Conservation (phyloP, 2,113 vertebrate genomes). For the Malaclemys terrapin region DNA sequence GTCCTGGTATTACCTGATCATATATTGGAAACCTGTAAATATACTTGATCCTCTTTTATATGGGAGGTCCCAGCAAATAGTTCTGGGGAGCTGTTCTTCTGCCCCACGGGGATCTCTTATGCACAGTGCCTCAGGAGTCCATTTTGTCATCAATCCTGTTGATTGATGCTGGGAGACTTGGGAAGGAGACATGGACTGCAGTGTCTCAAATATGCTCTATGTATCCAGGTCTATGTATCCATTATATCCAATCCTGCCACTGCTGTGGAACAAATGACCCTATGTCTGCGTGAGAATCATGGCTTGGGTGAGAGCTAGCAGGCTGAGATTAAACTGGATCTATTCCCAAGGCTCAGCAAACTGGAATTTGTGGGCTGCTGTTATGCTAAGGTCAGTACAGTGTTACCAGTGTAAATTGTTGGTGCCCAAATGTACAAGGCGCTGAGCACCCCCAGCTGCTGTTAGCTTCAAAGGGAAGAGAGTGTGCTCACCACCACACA, state of each 20-base stretch:
- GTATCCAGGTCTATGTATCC: neutral
- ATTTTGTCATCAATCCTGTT: neutral
- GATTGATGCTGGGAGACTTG: neutral
- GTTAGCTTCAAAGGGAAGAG: neutral
- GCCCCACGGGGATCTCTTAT: neutral
- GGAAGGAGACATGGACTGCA: neutral
- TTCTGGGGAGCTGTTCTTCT: neutral
- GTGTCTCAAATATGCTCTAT: neutral
- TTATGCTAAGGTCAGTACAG: neutral
- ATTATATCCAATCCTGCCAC: neutral
- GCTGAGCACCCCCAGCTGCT: neutral
- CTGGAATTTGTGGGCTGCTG: neutral
- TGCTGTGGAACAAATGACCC: neutral
- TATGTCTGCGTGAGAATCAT: neutral
- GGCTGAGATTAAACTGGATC: neutral
- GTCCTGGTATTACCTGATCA: neutral
- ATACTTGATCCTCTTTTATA: neutral
- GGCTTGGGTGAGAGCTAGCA: neutral
- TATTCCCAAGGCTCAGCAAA: neutral
- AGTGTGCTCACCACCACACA: accelerated
- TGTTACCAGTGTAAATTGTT: neutral
- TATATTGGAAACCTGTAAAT: neutral
- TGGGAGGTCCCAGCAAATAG: slow-evolving; percentile 12
- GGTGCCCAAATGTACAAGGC: neutral
- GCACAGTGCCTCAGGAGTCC: neutral